Conservation (phyloP, 2,797 vertebrate genomes). For the Microctenopoma stevenorrisi region DNA sequence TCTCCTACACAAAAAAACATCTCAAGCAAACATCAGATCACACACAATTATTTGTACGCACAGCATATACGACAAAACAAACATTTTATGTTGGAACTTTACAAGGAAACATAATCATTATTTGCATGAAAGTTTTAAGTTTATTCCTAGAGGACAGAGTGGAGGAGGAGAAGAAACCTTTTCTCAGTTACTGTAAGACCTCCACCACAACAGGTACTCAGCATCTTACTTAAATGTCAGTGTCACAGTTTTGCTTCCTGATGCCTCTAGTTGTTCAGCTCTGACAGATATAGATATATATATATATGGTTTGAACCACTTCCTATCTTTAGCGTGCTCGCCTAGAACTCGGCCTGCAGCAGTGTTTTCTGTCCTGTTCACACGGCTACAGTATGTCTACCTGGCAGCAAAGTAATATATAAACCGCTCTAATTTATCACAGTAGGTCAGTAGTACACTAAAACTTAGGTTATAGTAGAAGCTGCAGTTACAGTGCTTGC, state of each 20-base stretch:
- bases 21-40: background rate
- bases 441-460: background rate
- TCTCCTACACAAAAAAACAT: slow-evolving; percentile 10
- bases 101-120: background rate
- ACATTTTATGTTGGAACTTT: background rate
- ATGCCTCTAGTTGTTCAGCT: slow-evolving; percentile 9
- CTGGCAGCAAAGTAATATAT: slow-evolving; percentile 6
- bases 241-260: slow-evolving; percentile 17
- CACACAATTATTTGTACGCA: no score
- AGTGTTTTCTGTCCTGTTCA: background rate
- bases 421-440: background rate
- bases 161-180: background rate
- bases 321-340: slow-evolving; percentile 51
- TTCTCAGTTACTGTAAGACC: background rate
- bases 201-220: background rate
- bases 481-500: background rate
- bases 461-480: background rate
- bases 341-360: slow-evolving; percentile 7
- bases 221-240: slow-evolving; percentile 47
- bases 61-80: no score
- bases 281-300: background rate
- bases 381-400: slow-evolving; percentile 2
- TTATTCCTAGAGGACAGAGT: background rate
- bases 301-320: slow-evolving; percentile 65
- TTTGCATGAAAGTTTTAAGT: background rate